Evolutionary conservation across 2,113 vertebrate genomes (phyloP).

Genomic region (Parus major): DNA sequence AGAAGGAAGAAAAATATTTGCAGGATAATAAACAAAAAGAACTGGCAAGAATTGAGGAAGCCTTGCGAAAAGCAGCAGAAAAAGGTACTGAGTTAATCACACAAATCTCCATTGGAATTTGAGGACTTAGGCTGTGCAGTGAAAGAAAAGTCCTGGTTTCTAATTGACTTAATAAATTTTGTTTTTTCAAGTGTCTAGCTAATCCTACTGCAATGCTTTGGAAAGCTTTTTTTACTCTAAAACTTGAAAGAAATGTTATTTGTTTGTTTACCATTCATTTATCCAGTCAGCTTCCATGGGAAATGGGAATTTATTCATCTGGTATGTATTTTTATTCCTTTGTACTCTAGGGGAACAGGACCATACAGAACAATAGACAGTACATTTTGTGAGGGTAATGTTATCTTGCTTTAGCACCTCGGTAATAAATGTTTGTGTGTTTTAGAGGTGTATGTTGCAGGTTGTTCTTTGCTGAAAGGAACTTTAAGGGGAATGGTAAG

Average conservation of each 20-base stretch:
- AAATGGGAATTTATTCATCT: not conserved
- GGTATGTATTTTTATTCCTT: not conserved
- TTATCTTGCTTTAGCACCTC: not conserved
- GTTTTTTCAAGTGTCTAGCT: not conserved
- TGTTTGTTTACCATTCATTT: not conserved
- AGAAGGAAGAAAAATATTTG: conserved; percentile 89
- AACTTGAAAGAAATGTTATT: not conserved
- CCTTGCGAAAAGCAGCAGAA: conserved; percentile 84
- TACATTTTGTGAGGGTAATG: not conserved
- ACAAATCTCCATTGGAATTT: not conserved
- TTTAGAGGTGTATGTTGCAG: not conserved
- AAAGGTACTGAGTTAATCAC: conserved; percentile 78
- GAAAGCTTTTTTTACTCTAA: not conserved
- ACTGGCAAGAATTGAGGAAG: conserved; percentile 90
- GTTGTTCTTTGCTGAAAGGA: not conserved
- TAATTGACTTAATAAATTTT: not conserved
- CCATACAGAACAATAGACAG: not conserved
- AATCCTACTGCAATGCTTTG: not conserved
- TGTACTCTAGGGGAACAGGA: not conserved
- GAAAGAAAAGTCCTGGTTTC: not conserved
- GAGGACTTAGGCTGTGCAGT: not conserved
- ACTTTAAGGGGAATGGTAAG: not conserved
- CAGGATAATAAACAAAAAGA: conserved; percentile 94
- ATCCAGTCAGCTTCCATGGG: not conserved
- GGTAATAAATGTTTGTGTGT: not conserved